These are phyloP conservation scores for Gastrophryne carolinensis DNA, from an alignment of 2,797 vertebrate species.

Conservation along the genomic window DNA sequence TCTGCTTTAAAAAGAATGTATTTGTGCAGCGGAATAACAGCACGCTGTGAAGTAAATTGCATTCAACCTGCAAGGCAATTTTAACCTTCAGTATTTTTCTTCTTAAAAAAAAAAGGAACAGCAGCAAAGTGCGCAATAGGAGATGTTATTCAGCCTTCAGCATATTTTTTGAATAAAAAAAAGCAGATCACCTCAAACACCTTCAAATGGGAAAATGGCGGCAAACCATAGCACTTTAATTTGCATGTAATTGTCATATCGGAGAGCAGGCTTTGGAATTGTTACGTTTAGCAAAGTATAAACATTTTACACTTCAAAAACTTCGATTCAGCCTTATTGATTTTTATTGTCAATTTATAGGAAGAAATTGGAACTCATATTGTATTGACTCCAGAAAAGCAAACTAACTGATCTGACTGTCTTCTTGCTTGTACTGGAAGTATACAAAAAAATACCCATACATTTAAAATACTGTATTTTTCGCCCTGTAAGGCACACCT, in stretches of 20 bases:
- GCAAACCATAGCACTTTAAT: neutral
- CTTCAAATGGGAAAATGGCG: slow-evolving; percentile 19
- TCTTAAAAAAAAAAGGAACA: neutral
- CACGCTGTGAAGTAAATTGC: slow-evolving; percentile 42
- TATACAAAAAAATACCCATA: too few relatives aligned
- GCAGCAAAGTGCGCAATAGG: slow-evolving; percentile 28
- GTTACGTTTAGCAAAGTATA: neutral
- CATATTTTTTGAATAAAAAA: slow-evolving; percentile 24
- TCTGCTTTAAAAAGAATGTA: slow-evolving; percentile 37
- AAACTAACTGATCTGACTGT: too few relatives aligned
- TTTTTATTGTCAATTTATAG: too few relatives aligned
- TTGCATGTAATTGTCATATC: neutral
- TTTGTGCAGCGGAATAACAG: slow-evolving; percentile 25
- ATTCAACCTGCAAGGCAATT: slow-evolving; percentile 34
- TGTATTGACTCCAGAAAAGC: too few relatives aligned
- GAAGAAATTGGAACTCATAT: too few relatives aligned
- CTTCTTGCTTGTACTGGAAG: too few relatives aligned
- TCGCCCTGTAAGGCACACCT: too few relatives aligned
- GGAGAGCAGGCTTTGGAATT: neutral
- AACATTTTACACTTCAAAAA: neutral
- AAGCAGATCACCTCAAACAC: rapidly evolving
- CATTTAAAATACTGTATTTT: too few relatives aligned
- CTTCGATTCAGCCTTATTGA: too few relatives aligned
- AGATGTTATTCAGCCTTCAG: slow-evolving; percentile 26
- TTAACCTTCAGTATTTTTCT: slow-evolving; percentile 20